phyloP scores from a whole-genome alignment of 2,113 vertebrate species.

The Hippotragus niger region DNA sequence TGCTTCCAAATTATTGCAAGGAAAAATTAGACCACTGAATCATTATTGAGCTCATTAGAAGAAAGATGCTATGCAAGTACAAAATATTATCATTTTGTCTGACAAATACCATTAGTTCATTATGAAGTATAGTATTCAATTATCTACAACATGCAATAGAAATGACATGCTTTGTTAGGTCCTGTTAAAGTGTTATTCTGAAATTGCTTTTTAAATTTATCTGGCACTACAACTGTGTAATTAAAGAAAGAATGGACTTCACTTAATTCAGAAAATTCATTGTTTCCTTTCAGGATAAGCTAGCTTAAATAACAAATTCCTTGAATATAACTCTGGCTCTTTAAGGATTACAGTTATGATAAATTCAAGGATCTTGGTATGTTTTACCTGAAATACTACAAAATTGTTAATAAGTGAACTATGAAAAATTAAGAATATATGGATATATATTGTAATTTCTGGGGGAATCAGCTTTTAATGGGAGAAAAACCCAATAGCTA shows the following conservation, averaged over 20 bases:
- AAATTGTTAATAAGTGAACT: background rate
- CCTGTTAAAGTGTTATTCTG: constrained; percentile 24
- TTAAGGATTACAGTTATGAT: background rate
- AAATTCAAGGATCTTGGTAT: background rate
- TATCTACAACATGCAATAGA: constrained; percentile 46
- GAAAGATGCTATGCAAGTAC: constrained; percentile 12
- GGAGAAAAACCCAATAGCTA: background rate
- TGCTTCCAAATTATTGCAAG: constrained; percentile 49
- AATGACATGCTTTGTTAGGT: constrained; percentile 48
- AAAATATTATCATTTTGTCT: constrained; percentile 60
- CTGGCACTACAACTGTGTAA: constrained; percentile 15
- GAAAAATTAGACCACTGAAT: constrained; percentile 9
- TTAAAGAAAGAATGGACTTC: constrained; percentile 35
- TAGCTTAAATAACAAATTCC: background rate
- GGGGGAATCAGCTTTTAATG: background rate
- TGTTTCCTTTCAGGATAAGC: constrained; percentile 24
- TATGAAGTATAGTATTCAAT: constrained; percentile 55
- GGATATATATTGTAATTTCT: background rate
- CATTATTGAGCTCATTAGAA: constrained; percentile 53
- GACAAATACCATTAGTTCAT: constrained; percentile 51
- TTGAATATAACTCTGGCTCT: background rate
- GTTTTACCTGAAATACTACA: background rate
- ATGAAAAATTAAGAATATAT: background rate
- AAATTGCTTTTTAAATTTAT: constrained; percentile 59
- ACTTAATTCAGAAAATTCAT: constrained; percentile 16